A percentile compares a stretch with the other conserved stretches of the same genome.
Evolutionary conservation across 2,113 vertebrate species (phyloP).

Genomic region (Ciconia stormi): DNA sequence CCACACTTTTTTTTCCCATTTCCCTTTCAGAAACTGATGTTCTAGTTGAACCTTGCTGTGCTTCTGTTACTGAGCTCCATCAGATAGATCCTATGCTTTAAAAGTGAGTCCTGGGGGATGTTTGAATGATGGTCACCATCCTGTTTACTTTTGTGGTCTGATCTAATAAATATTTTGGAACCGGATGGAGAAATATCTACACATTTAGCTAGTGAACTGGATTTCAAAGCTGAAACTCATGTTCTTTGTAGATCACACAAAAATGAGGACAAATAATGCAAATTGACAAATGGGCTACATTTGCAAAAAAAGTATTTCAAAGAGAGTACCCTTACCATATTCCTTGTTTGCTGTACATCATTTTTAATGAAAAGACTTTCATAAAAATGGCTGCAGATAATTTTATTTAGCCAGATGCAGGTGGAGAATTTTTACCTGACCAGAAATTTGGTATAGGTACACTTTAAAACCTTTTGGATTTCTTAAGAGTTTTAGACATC

Average conservation of each 20-base stretch:
- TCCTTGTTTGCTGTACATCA: accelerated
- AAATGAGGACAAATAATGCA: not conserved
- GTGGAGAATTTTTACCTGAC: not conserved
- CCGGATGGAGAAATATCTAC: not conserved
- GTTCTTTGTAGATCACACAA: not conserved
- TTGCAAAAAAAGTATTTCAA: not conserved
- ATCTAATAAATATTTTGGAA: not conserved
- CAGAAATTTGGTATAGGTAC: not conserved
- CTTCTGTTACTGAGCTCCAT: not conserved
- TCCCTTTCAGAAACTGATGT: not conserved
- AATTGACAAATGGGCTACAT: accelerated
- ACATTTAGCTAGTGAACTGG: not conserved
- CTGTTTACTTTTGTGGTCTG: not conserved
- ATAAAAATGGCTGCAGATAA: not conserved
- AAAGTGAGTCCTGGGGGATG: not conserved
- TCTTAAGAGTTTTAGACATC: not conserved
- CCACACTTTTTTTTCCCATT: accelerated
- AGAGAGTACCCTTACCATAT: accelerated
- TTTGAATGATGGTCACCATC: not conserved
- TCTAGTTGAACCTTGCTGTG: not conserved
- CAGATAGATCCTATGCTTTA: not conserved
- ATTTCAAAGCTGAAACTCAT: not conserved
- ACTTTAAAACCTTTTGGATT: not conserved
- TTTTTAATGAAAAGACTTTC: not conserved
- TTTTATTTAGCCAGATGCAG: not conserved